Conservation (phyloP, 2,888 invertebrate species). For the Netelia virgata region DNA sequence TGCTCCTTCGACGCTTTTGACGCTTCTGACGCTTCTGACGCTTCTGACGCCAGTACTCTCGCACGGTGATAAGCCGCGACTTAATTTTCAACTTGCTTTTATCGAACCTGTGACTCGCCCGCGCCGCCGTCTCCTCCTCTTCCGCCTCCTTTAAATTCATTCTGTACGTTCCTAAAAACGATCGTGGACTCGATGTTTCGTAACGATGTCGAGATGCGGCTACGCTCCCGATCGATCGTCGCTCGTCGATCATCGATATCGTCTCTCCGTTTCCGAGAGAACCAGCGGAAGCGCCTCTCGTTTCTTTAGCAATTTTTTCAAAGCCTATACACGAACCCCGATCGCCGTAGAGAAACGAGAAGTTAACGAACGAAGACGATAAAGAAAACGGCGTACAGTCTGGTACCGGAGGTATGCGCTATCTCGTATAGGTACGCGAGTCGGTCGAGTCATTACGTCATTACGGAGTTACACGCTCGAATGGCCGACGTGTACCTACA, state of each 20-base stretch:
- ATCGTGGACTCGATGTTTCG: constrained; percentile 7
- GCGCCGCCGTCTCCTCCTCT: background rate
- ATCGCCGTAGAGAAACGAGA: constrained; percentile 2
- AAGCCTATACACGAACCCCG: constrained; percentile 40
- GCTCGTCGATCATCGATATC: background rate
- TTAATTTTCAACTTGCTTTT: constrained; percentile 57
- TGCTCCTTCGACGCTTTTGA: constrained; percentile 26
- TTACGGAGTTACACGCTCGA: constrained; percentile 82
- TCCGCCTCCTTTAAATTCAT: constrained; percentile 53
- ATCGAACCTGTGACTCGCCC: constrained; percentile 57
- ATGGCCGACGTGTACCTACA: constrained; percentile 79
- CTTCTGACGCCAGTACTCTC: background rate
- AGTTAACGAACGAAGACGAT: constrained; percentile 46
- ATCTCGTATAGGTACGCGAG: constrained; percentile 65
- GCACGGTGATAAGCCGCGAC: background rate
- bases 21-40: no score
- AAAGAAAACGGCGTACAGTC: constrained; percentile 56
- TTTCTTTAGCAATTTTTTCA: constrained; percentile 42
- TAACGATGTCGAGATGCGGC: background rate
- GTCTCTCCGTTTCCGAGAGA: constrained; percentile 26
- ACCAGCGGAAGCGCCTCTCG: constrained; percentile 34
- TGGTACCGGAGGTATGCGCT: constrained; percentile 18
- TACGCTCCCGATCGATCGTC: no score
- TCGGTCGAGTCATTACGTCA: constrained; percentile 81
- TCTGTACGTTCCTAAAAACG: constrained; percentile 9